These are phyloP conservation scores for Calyptomena viridis DNA, from an alignment of 2,113 vertebrate genomes.

Conservation along the genomic window DNA sequence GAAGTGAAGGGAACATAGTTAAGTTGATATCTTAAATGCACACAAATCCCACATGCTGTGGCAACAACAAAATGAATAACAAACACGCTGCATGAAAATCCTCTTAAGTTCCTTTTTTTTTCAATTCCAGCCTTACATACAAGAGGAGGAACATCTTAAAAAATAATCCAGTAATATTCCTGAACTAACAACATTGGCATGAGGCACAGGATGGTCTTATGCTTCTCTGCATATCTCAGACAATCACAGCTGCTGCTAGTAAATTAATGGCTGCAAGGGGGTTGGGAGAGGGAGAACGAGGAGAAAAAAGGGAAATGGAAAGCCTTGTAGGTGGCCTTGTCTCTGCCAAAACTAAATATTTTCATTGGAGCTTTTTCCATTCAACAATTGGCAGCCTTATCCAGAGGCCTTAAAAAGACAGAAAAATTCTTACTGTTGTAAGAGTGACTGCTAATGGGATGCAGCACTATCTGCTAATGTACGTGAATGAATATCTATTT, in stretches of 20 bases:
- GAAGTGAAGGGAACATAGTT: conserved; percentile 34
- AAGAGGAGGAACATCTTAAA: conserved; percentile 35
- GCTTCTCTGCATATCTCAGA: not conserved
- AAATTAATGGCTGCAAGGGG: conserved; percentile 35
- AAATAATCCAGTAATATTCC: conserved; percentile 22
- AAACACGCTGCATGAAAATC: conserved; percentile 49
- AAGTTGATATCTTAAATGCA: conserved; percentile 56
- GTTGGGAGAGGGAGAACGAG: not conserved
- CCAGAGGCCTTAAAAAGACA: not conserved
- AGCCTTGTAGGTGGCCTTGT: conserved; percentile 29
- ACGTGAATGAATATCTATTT: not conserved
- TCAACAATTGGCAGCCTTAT: conserved; percentile 27
- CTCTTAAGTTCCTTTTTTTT: conserved; percentile 44
- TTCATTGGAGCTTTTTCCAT: conserved; percentile 36
- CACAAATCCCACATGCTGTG: conserved; percentile 56
- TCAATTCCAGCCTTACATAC: conserved; percentile 4
- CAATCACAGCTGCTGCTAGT: conserved; percentile 38
- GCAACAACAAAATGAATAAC: conserved; percentile 54
- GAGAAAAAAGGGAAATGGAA: not conserved
- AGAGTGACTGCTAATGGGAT: not conserved
- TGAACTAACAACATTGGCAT: conserved; percentile 15
- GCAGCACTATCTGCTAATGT: not conserved
- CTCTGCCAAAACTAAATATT: conserved; percentile 41
- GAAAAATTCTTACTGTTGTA: not conserved
- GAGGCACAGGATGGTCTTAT: not conserved